Evolutionary conservation across 2,113 vertebrate species (phyloP).

Genomic region (Amazona vittata): DNA sequence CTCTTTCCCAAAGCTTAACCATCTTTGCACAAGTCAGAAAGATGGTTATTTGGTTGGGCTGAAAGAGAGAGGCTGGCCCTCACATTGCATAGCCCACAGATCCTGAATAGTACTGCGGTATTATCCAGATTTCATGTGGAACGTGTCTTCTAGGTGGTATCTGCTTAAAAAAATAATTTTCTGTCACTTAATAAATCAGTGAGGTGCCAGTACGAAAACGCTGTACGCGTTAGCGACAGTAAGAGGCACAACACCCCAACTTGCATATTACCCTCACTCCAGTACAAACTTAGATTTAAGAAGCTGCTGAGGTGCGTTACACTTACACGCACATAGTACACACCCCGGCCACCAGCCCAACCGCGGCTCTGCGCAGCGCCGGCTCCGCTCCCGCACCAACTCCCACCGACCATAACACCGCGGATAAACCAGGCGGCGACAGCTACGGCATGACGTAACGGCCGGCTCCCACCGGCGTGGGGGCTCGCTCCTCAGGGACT

Average conservation of each 20-base stretch:
- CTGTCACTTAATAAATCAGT: background rate
- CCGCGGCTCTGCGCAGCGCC: background rate
- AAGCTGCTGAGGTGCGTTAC: accelerated
- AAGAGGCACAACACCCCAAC: too few relatives aligned
- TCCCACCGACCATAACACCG: too few relatives aligned
- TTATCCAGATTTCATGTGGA: accelerated
- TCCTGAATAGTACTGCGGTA: too few relatives aligned
- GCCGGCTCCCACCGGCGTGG: too few relatives aligned
- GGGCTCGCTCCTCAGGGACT: too few relatives aligned
- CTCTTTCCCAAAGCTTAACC: too few relatives aligned
- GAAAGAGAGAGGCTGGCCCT: background rate
- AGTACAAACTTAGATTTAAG: background rate
- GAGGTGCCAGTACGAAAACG: background rate
- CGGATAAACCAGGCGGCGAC: background rate
- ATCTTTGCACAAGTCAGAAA: background rate
- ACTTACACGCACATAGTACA: accelerated
- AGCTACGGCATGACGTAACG: background rate
- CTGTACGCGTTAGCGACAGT: accelerated
- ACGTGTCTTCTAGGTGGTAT: background rate
- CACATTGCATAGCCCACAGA: accelerated
- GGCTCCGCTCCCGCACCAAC: too few relatives aligned
- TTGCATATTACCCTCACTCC: too few relatives aligned
- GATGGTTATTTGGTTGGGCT: background rate
- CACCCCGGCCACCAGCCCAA: too few relatives aligned
- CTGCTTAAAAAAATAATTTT: background rate